Conservation (phyloP, 2,797 vertebrate species). For the Molossus alvarezi region DNA sequence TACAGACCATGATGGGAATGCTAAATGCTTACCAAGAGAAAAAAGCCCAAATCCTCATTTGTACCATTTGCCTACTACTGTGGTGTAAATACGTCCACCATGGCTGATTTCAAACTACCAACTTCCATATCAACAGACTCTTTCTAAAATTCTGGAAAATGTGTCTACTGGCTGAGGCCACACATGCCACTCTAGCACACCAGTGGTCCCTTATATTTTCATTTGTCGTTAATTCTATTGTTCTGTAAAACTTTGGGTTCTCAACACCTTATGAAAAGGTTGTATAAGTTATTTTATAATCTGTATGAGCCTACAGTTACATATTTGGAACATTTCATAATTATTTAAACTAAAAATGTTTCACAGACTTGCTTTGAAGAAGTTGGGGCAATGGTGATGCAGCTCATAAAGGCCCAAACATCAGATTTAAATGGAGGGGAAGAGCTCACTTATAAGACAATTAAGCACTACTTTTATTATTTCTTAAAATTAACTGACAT, state of each 20-base stretch:
- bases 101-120: background rate
- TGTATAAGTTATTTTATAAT: background rate
- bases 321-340: background rate
- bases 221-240: background rate
- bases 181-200: background rate
- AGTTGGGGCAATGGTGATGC: background rate
- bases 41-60: background rate
- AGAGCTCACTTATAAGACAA: background rate
- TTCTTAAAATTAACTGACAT: background rate
- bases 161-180: background rate
- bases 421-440: background rate
- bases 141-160: background rate
- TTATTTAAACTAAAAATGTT: background rate
- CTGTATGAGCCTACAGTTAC: background rate
- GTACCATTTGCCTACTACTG: background rate
- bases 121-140: background rate
- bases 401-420: background rate
- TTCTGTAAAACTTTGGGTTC: background rate
- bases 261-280: background rate
- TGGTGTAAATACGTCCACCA: background rate
- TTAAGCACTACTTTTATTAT: background rate
- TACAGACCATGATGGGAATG: background rate
- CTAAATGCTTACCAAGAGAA: background rate
- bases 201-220: no score
- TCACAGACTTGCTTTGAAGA: background rate